Percentiles rank a stretch among this genome's conserved stretches.
These are phyloP conservation scores for Rhynchonycteris naso DNA, from an alignment of 2,797 vertebrate species.

Conservation along the genomic window DNA sequence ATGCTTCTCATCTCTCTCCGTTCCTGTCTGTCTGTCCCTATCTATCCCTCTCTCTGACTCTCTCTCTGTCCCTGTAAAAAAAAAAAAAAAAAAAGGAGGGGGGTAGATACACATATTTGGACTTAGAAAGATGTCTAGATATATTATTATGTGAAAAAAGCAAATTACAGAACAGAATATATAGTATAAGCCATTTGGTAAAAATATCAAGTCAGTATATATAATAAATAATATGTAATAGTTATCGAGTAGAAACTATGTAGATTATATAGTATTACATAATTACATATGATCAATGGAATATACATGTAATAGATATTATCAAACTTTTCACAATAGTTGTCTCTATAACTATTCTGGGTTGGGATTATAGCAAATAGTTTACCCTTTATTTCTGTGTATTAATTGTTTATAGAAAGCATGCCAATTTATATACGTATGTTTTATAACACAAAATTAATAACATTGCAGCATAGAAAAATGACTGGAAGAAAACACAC, in stretches of 20 bases:
- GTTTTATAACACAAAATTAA: background rate
- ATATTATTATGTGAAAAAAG: background rate
- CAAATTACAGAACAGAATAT: background rate
- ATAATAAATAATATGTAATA: background rate
- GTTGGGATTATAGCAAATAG: background rate
- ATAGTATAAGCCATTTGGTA: background rate
- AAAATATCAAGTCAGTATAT: background rate
- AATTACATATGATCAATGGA: background rate
- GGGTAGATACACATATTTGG: background rate
- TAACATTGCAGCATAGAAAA: background rate
- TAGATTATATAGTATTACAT: background rate
- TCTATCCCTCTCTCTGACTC: too few relatives aligned
- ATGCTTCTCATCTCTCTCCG: too few relatives aligned
- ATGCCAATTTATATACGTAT: background rate
- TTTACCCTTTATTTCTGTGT: constrained; percentile 41
- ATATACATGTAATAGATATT: background rate
- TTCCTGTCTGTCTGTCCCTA: too few relatives aligned
- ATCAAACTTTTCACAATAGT: constrained; percentile 6
- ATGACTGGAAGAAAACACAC: background rate
- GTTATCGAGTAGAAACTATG: background rate
- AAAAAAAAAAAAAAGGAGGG: too few relatives aligned
- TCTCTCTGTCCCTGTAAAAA: too few relatives aligned
- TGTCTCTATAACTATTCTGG: background rate
- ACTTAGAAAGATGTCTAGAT: constrained; percentile 3
- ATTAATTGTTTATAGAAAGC: constrained; percentile 37